Conservation (phyloP, 2,113 vertebrate species). For the Halcyon senegalensis region DNA sequence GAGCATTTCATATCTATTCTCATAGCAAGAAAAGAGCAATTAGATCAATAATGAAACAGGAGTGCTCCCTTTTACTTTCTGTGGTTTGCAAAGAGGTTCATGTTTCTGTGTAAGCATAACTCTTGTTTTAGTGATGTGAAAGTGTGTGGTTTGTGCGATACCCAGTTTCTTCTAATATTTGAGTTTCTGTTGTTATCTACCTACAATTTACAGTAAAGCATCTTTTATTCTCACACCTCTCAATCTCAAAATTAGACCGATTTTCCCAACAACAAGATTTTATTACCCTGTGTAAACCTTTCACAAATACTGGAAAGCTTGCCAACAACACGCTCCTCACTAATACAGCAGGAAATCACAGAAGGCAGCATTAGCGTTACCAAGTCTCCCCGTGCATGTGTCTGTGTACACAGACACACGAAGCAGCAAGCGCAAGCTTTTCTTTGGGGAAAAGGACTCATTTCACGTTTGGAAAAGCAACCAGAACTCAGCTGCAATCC, state of each 20-base stretch:
- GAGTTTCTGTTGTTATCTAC: slow-evolving; percentile 75
- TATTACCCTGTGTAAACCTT: background rate
- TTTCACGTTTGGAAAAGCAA: background rate
- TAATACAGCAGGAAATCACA: background rate
- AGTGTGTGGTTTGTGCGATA: slow-evolving; percentile 76
- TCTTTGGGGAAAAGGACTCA: background rate
- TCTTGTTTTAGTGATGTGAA: slow-evolving; percentile 82
- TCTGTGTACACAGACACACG: background rate
- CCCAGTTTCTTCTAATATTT: slow-evolving; percentile 75
- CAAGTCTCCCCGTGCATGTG: background rate
- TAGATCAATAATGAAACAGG: slow-evolving; percentile 75
- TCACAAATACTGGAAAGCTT: slow-evolving; percentile 35
- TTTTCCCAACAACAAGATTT: slow-evolving; percentile 67
- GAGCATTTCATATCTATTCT: slow-evolving; percentile 70
- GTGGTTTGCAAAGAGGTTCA: slow-evolving; percentile 78
- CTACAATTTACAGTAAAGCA: slow-evolving; percentile 79
- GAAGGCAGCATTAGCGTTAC: background rate
- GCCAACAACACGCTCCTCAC: background rate
- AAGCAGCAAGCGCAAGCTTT: background rate
- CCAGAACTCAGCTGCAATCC: background rate
- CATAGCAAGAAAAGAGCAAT: slow-evolving; percentile 75
- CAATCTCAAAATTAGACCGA: slow-evolving; percentile 71
- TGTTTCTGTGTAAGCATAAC: slow-evolving; percentile 75
- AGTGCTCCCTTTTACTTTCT: slow-evolving; percentile 77
- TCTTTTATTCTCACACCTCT: slow-evolving; percentile 64